A percentile compares a stretch with the other conserved stretches of the same genome.
phyloP scores from a whole-genome alignment of 2,888 invertebrate genomes.

The Oscheius sp. region DNA sequence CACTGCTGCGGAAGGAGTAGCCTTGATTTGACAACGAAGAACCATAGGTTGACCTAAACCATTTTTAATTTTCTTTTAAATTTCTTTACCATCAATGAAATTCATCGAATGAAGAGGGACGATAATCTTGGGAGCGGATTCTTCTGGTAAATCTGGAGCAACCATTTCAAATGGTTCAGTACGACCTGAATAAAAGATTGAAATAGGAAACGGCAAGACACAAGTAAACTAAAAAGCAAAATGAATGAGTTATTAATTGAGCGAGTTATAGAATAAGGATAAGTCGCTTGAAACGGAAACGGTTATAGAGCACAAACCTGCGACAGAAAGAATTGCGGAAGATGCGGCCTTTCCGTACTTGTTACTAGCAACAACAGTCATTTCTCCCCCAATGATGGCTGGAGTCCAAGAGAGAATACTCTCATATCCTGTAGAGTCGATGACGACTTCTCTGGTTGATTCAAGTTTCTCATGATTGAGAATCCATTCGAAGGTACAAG shows the following conservation, averaged over 20 bases:
- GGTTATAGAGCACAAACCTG: conserved; percentile 48
- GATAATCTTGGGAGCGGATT: conserved; percentile 56
- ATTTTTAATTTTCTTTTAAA: not conserved
- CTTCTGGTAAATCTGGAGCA: conserved; percentile 55
- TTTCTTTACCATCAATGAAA: conserved; percentile 44
- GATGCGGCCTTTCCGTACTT: conserved; percentile 51
- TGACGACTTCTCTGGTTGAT: conserved; percentile 35
- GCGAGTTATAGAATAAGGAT: too few relatives aligned
- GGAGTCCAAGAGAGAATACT: conserved; percentile 50
- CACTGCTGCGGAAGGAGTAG: conserved; percentile 54
- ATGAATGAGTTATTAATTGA: too few relatives aligned
- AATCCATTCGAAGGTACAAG: conserved; percentile 62
- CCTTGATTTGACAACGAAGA: conserved; percentile 54
- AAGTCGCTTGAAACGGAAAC: not conserved
- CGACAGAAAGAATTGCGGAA: conserved; percentile 44
- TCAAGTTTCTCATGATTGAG: conserved; percentile 50
- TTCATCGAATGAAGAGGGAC: conserved; percentile 54
- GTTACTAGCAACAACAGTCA: conserved; percentile 58
- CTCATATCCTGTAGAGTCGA: conserved; percentile 54
- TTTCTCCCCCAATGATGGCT: conserved; percentile 45
- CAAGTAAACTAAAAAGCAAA: not conserved
- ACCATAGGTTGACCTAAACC: conserved; percentile 52
- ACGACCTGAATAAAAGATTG: conserved; percentile 32
- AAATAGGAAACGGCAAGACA: not conserved
- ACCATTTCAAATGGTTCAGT: conserved; percentile 54